phyloP scores from a whole-genome alignment of 2,888 invertebrate species.

The Andrena praecox region DNA sequence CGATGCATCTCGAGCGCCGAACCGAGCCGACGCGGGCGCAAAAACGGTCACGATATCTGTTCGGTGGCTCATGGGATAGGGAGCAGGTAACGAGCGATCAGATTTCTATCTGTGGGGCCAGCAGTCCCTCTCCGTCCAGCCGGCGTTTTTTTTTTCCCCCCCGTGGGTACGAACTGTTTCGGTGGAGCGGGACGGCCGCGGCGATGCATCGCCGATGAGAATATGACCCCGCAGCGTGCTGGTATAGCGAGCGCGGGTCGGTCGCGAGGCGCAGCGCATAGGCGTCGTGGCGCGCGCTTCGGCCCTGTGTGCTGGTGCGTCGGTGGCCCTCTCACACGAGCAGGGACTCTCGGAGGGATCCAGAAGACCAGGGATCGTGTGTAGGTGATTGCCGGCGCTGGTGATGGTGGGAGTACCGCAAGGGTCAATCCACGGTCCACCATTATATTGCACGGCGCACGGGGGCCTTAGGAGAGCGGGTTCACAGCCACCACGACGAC shows the following conservation, averaged over 20 bases:
- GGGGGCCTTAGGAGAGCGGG: conserved; percentile 64
- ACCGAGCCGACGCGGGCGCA: conserved; percentile 44
- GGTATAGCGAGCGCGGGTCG: conserved; percentile 25
- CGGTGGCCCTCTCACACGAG: conserved; percentile 35
- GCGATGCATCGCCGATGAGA: conserved; percentile 80
- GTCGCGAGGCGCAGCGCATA: conserved; percentile 64
- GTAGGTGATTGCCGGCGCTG: conserved; percentile 66
- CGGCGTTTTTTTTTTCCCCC: neutral
- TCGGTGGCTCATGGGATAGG: conserved; percentile 36
- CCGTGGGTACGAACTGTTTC: conserved; percentile 56
- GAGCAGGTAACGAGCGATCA: conserved; percentile 60
- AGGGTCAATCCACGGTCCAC: conserved; percentile 83
- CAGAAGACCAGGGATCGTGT: conserved; percentile 18
- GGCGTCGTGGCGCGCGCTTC: conserved; percentile 64
- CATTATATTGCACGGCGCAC: conserved; percentile 78
- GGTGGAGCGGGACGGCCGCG: conserved; percentile 48
- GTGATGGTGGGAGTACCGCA: conserved; percentile 83
- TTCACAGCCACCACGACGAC: conserved; percentile 70
- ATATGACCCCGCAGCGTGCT: conserved; percentile 81
- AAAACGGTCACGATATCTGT: conserved; percentile 60
- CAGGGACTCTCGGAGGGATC: no score
- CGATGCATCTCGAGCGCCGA: conserved; percentile 37
- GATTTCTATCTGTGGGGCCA: conserved; percentile 52
- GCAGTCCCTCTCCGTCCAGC: neutral
- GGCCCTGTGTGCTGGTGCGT: conserved; percentile 46